A percentile compares a stretch with the other conserved stretches of the same genome.
These are phyloP conservation scores for Plestiodon gilberti DNA, from an alignment of 2,113 vertebrate species.

Conservation along the genomic window DNA sequence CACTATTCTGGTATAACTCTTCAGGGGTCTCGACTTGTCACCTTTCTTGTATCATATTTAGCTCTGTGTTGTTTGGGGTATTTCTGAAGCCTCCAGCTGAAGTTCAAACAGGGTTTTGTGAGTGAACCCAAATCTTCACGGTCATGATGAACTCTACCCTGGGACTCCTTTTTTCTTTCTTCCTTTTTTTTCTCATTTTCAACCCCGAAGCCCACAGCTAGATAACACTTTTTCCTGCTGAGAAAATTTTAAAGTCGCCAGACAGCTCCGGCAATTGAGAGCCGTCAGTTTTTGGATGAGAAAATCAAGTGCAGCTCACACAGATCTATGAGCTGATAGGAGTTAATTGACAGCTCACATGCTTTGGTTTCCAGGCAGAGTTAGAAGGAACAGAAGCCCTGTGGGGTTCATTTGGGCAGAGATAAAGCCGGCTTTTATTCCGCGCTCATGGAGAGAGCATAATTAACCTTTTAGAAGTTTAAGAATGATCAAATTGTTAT, in stretches of 20 bases:
- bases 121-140: constrained; percentile 40
- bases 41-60: background rate
- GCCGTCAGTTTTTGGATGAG: constrained; percentile 73
- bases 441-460: constrained; percentile 74
- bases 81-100: constrained; percentile 35
- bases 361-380: constrained; percentile 72
- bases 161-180: constrained; percentile 30
- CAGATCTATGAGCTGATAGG: constrained; percentile 74
- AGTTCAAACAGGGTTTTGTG: constrained; percentile 56
- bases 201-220: constrained; percentile 44
- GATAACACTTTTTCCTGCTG: constrained; percentile 73
- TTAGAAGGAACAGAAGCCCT: constrained; percentile 71
- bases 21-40: background rate
- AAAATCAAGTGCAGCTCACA: constrained; percentile 71
- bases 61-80: constrained; percentile 34
- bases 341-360: constrained; percentile 79
- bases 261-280: constrained; percentile 72
- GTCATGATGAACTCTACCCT: constrained; percentile 61
- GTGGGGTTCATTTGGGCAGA: constrained; percentile 78
- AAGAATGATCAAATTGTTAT: constrained; percentile 85
- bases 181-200: constrained; percentile 37
- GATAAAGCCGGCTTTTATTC: constrained; percentile 81
- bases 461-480: constrained; percentile 84
- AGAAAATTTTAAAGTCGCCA: constrained; percentile 71
- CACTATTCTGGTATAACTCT: background rate